Evolutionary conservation across 2,888 invertebrate species (phyloP), one percentile per base, ranked within the genome.

Genomic region (Volucella inflata): DNA sequence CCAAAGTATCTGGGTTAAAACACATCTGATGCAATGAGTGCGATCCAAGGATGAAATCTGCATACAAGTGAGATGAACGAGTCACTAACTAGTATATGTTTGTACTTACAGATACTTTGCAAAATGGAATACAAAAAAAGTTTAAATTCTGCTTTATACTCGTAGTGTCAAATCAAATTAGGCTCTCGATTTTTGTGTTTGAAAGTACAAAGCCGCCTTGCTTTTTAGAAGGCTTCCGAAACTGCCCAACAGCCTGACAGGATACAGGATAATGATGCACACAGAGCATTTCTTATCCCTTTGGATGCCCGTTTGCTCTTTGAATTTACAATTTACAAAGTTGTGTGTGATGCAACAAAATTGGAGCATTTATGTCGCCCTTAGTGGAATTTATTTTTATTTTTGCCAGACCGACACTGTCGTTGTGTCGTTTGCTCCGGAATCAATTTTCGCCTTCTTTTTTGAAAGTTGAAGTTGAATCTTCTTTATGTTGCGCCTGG

Each of bases 1-100:
- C 51, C 59, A 53, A 67, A 59, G 64, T 72, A 67, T 72, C 60
- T 79, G 16, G 65, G 79, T 65, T 78, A 78, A 55, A 55, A 59
- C 42, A 36, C 30, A 64, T 21, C 57, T 36, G 21, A 16, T 65
- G 62, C 17, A 38, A 40, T 9, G 42, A 17, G 36, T 30, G 30
- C 30, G 30, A 30, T 30, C 30, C 30, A 6, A 6, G 30, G 30
- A 6, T 30, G 30, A 6, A 30, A 30, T 30, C 6, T 30, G 6
- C 30, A 30, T 30, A 30, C 30, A 30, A 30, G 30, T 30, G 30
- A 30, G 1, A 30, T 30, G 30, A 4, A 30, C 30, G 30, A 30
- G 30, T 4, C 6, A 30, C 1, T 6, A 21, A 1, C 1, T 21
- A 21, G 2, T 1, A 6, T 30, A 30, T 30, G 0, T 30, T 6